A percentile compares a stretch with the other conserved stretches of the same genome.
Evolutionary conservation across 2,113 vertebrate genomes (phyloP).

Genomic region (Nycticebus coucang): DNA sequence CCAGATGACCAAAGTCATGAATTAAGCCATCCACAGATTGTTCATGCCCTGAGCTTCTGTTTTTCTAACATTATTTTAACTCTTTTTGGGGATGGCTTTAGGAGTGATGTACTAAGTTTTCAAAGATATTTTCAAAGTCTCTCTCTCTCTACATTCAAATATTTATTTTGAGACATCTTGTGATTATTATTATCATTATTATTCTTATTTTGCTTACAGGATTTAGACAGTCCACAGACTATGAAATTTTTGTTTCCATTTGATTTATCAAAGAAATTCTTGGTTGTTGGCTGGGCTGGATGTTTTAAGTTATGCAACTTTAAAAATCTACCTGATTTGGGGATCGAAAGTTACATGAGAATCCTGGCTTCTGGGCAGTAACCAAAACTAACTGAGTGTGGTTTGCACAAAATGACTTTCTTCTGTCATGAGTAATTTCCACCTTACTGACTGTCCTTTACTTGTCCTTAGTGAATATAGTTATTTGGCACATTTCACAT

Average conservation of each 20-base stretch:
- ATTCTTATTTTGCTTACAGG: not conserved
- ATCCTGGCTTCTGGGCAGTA: not conserved
- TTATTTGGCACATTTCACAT: not conserved
- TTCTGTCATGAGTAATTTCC: not conserved
- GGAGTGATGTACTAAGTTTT: not conserved
- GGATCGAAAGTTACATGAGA: not conserved
- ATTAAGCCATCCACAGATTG: not conserved
- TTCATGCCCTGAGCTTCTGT: slow-evolving; percentile 16
- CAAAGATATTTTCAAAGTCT: not conserved
- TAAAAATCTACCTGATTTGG: not conserved
- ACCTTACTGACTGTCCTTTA: not conserved
- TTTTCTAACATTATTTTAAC: not conserved
- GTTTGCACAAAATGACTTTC: not conserved
- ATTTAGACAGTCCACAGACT: not conserved
- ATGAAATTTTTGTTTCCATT: slow-evolving; percentile 28
- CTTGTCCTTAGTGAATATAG: not conserved
- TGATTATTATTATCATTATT: not conserved
- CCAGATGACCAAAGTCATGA: not conserved
- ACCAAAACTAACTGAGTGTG: not conserved
- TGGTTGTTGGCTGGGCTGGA: not conserved
- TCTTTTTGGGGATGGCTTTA: not conserved
- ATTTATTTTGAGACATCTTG: not conserved
- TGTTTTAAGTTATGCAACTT: not conserved
- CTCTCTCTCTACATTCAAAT: not conserved
- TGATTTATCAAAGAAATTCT: not conserved